A percentile compares a stretch with the other conserved stretches of the same genome.
phyloP scores from a whole-genome alignment of 2,113 vertebrate species.

The Synchiropus splendidus region DNA sequence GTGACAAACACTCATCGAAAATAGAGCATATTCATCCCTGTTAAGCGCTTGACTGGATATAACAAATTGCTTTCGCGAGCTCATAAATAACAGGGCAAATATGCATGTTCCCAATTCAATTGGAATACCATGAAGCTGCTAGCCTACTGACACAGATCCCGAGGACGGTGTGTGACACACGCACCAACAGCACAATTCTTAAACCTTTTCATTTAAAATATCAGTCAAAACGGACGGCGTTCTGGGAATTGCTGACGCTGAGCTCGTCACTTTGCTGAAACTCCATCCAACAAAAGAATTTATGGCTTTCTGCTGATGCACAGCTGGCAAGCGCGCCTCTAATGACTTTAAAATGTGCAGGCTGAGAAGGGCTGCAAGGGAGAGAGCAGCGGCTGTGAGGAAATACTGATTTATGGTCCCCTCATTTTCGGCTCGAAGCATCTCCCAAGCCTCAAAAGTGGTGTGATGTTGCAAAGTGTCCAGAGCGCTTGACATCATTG shows the following conservation, averaged over 20 bases:
- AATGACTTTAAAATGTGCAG: constrained; percentile 73
- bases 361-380: constrained; percentile 21
- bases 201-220: too few relatives aligned
- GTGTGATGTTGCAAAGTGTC: constrained; percentile 38
- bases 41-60: constrained; percentile 3
- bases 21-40: neutral
- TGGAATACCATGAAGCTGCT: constrained; percentile 11
- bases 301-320: constrained; percentile 68
- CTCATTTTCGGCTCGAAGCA: constrained; percentile 22
- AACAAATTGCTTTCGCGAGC: constrained; percentile 5
- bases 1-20: constrained; percentile 16
- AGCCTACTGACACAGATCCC: constrained; percentile 52
- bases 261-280: constrained; percentile 68
- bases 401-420: constrained; percentile 47
- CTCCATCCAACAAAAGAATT: constrained; percentile 72
- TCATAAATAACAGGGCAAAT: constrained; percentile 20
- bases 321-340: constrained; percentile 61
- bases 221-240: too few relatives aligned
- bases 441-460: constrained; percentile 30
- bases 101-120: constrained; percentile 29
- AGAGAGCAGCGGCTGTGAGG: constrained; percentile 20
- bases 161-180: constrained; percentile 7
- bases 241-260: constrained; percentile 30
- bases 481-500: constrained; percentile 53
- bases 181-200: too few relatives aligned